Evolutionary conservation across 2,113 vertebrate genomes (phyloP), one percentile per base, ranked within the genome.

Genomic region (Candoia aspera): DNA sequence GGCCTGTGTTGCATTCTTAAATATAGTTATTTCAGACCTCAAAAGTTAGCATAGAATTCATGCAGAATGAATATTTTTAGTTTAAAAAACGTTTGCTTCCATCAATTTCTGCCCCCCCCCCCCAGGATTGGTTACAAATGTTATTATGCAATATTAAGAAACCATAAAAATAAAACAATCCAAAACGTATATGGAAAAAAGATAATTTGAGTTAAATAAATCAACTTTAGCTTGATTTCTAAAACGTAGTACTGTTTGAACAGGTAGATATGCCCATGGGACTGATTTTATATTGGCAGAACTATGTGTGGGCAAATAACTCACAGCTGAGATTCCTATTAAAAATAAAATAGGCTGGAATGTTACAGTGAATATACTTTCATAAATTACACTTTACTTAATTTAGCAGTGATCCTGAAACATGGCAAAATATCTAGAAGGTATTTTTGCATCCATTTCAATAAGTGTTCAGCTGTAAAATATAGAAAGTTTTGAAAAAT

Each of bases 1-100:
- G 17, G 83, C 15, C 60, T 68, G 79, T 94, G 90, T 94, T 95
- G 90, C 90, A 95, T 96, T 91, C 85, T 90, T 90, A 62, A 90
- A 73, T 13, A 73, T 86, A 64, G 13, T 68, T 86, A 68, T 24
- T 68, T 68, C 15, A 46, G 5, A 87, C 19, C 55, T 90, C 13
- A 90, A n/a, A 90, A 68, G 0, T 37, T 68, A 79, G 6, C 6
- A 42, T 23, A 86, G 54, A 59, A 62, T 49, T 62, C 33, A 29
- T 33, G 58, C 60, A 62, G 37, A 62, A 46, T 23, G 55, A 4
- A 17, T 89, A 33, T 54, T 73, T 90, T 73, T 53, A 64, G 17
- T 73, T 89, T 33, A 90, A 54, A 1, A 33, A 53, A 24, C 26
- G 8, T 10, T 54, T 24, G 26, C 24, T 17, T 68, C 17, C 60